Percentiles rank a stretch among this genome's conserved stretches.
These are phyloP conservation scores for Cheilosia impressa DNA, from an alignment of 2,888 invertebrate species.

Conservation along the genomic window DNA sequence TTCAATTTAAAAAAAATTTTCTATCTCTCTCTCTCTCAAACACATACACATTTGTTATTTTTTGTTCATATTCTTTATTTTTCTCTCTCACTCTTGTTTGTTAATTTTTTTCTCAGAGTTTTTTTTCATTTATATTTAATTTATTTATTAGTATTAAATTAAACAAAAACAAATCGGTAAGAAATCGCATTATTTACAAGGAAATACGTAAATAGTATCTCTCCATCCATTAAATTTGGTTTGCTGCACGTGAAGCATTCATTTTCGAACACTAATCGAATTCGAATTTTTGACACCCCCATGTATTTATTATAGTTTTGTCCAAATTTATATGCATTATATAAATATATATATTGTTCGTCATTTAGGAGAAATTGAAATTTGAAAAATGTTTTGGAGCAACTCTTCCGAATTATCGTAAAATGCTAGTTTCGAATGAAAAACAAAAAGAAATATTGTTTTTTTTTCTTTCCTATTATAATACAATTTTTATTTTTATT, in stretches of 20 bases:
- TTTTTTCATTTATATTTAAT: constrained; percentile 74
- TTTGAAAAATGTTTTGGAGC: constrained; percentile 60
- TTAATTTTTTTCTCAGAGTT: constrained; percentile 71
- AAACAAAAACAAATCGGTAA: constrained; percentile 75
- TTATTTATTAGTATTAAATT: constrained; percentile 75
- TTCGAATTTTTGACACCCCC: constrained; percentile 28
- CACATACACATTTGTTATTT: constrained; percentile 58
- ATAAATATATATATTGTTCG: constrained; percentile 25
- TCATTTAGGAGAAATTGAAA: constrained; percentile 66
- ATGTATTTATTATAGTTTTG: constrained; percentile 49
- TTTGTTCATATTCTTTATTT: constrained; percentile 73
- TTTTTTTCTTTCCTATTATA: constrained; percentile 37
- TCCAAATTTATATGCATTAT: constrained; percentile 43
- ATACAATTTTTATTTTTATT: constrained; percentile 52
- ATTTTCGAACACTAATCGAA: constrained; percentile 51
- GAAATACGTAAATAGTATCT: constrained; percentile 64
- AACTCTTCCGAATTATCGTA: constrained; percentile 68
- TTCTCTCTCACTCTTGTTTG: constrained; percentile 70
- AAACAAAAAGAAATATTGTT: constrained; percentile 22
- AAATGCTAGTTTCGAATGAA: constrained; percentile 69
- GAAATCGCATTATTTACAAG: constrained; percentile 72
- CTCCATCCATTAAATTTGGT: constrained; percentile 66
- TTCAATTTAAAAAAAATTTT: constrained; percentile 46
- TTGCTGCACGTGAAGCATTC: constrained; percentile 68
- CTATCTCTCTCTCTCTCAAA: constrained; percentile 63